A percentile compares a stretch with the other conserved stretches of the same genome.
phyloP scores from a whole-genome alignment of 2,888 invertebrate genomes.

The Sturmia bella region DNA sequence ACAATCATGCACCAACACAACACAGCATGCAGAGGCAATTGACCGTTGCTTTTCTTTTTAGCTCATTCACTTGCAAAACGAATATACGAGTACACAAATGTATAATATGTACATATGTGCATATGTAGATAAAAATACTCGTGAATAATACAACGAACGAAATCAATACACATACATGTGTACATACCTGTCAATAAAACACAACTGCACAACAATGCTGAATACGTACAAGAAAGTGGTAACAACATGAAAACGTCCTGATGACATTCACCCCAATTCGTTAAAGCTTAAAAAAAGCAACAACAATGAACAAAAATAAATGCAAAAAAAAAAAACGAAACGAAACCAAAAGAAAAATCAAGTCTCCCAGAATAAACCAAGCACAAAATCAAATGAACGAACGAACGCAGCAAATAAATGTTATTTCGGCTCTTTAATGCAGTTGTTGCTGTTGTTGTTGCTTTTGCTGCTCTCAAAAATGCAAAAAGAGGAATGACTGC shows the following conservation, averaged over 20 bases:
- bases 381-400: slow-evolving; percentile 15
- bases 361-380: slow-evolving; percentile 2
- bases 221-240: slow-evolving; percentile 45
- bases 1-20: slow-evolving; percentile 12
- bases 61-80: slow-evolving; percentile 7
- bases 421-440: slow-evolving; percentile 11
- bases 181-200: neutral
- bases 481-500: slow-evolving; percentile 65
- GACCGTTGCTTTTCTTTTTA: too few relatives aligned
- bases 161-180: too few relatives aligned
- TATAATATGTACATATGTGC: slow-evolving; percentile 5
- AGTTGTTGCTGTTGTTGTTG: slow-evolving; percentile 2
- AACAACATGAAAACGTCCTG: slow-evolving; percentile 74
- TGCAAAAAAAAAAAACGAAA: slow-evolving; percentile 4
- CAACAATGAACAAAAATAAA: slow-evolving; percentile 4
- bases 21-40: slow-evolving; percentile 72
- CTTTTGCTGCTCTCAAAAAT: slow-evolving; percentile 9
- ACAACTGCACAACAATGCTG: slow-evolving; percentile 27
- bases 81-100: slow-evolving; percentile 22
- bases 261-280: slow-evolving; percentile 80
- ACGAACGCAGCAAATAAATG: slow-evolving; percentile 22
- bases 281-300: slow-evolving; percentile 59
- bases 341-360: neutral
- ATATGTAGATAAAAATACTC: too few relatives aligned
- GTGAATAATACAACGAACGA: too few relatives aligned